Evolutionary conservation across 1,140 invertebrate species (phyloP).

Genomic region (Tigriopus japonicus): DNA sequence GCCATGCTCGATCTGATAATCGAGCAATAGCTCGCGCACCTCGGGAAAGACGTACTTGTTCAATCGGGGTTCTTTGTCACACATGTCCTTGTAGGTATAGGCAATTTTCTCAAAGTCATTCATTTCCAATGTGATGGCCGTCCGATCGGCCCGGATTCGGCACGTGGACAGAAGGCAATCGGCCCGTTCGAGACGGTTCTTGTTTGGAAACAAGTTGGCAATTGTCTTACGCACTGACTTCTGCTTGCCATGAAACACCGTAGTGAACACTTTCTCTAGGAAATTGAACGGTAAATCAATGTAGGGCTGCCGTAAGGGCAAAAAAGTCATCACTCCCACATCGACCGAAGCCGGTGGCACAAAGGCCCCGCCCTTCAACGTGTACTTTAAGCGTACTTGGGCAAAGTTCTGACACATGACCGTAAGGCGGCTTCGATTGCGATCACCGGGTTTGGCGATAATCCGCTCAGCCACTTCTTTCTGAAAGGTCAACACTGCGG

Average conservation of each 20-base stretch:
- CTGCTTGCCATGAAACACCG: slow-evolving; percentile 67
- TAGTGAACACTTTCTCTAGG: slow-evolving; percentile 71
- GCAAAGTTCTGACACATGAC: slow-evolving; percentile 89
- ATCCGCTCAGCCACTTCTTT: slow-evolving; percentile 81
- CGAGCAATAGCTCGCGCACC: too few relatives aligned
- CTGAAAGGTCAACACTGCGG: slow-evolving; percentile 90
- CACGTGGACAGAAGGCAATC: background rate
- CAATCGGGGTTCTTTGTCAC: too few relatives aligned
- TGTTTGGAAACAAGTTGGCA: background rate
- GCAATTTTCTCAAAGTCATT: background rate
- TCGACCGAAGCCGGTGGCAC: slow-evolving; percentile 86
- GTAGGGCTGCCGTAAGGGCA: slow-evolving; percentile 51
- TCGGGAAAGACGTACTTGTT: too few relatives aligned
- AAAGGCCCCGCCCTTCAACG: slow-evolving; percentile 69
- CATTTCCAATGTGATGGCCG: background rate
- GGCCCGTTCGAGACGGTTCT: background rate
- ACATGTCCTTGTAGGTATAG: slow-evolving; percentile 1
- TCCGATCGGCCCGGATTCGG: background rate
- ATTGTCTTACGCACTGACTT: slow-evolving; percentile 34
- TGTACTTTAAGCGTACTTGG: slow-evolving; percentile 57
- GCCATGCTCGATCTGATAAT: too few relatives aligned
- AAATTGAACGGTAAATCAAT: slow-evolving; percentile 60
- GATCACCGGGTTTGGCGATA: slow-evolving; percentile 39
- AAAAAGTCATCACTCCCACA: slow-evolving; percentile 76
- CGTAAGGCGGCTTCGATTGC: slow-evolving; percentile 64